A percentile compares a stretch with the other conserved stretches of the same genome.
Evolutionary conservation across 1,140 invertebrate species (phyloP).

Genomic region (Leptinotarsa lineolata): DNA sequence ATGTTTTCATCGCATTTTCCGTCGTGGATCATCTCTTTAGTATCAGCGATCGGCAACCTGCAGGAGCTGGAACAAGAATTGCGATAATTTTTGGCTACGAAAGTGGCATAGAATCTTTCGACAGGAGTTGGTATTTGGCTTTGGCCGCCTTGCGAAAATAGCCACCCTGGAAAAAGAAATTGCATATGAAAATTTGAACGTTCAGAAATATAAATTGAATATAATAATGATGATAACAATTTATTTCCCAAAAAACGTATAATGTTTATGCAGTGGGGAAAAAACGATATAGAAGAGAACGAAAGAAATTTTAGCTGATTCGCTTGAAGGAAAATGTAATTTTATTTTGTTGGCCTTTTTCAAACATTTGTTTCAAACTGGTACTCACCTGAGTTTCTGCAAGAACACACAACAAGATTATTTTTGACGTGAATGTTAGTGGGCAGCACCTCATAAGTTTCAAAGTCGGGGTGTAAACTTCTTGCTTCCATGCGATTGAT

Average conservation of each 20-base stretch:
- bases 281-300: too few species aligned
- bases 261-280: not conserved
- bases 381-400: conserved; percentile 47
- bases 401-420: conserved; percentile 59
- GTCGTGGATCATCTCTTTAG: conserved; percentile 5
- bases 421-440: conserved; percentile 42
- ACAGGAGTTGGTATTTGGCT: not conserved
- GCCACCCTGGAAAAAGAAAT: conserved; percentile 24
- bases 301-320: too few species aligned
- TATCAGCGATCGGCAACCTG: conserved; percentile 10
- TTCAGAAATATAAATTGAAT: too few species aligned
- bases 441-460: conserved; percentile 51
- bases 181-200: too few species aligned
- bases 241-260: too few species aligned
- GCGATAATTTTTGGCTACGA: conserved; percentile 19
- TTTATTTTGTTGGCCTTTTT: too few species aligned
- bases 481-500: conserved; percentile 57
- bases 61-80: conserved; percentile 27
- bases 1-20: conserved; percentile 31
- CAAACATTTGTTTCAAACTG: too few species aligned
- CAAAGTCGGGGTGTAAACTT: conserved; percentile 57
- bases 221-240: too few species aligned
- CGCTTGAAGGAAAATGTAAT: too few species aligned
- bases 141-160: conserved; percentile 23
- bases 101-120: conserved; percentile 28